Conservation (phyloP, 2,797 vertebrate species). For the Monodelphis domestica region DNA sequence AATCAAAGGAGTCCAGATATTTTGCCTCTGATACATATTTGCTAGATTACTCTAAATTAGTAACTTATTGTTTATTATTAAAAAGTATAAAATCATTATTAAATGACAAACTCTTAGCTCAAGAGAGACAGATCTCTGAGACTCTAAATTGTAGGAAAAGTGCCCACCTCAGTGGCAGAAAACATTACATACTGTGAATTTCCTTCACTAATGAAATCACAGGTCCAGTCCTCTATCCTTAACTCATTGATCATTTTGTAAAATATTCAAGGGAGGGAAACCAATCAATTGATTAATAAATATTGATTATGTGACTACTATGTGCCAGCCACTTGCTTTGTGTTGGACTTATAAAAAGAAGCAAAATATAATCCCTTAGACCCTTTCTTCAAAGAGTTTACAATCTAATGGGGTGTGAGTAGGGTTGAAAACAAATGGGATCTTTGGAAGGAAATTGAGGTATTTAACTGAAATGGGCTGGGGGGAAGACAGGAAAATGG, state of each 20-base stretch:
- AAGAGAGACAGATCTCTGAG: background rate
- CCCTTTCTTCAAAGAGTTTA: background rate
- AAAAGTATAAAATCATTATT: background rate
- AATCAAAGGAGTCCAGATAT: background rate
- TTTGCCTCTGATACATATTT: background rate
- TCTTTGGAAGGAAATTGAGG: background rate
- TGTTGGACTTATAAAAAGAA: background rate
- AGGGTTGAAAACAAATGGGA: background rate
- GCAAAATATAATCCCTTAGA: background rate
- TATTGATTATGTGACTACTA: background rate
- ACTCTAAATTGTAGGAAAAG: background rate
- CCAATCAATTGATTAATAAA: background rate
- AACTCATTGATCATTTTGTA: background rate
- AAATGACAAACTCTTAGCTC: background rate
- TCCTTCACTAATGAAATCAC: background rate
- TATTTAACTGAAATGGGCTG: background rate
- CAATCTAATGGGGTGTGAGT: background rate
- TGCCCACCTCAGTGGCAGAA: background rate
- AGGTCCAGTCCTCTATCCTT: background rate
- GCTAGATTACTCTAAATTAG: background rate
- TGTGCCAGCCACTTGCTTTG: background rate
- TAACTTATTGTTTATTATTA: background rate
- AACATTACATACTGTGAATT: background rate
- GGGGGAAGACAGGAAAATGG: background rate
- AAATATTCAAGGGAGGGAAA: background rate